Conservation (phyloP, 2,888 invertebrate species). For the Chironomus tentans region DNA sequence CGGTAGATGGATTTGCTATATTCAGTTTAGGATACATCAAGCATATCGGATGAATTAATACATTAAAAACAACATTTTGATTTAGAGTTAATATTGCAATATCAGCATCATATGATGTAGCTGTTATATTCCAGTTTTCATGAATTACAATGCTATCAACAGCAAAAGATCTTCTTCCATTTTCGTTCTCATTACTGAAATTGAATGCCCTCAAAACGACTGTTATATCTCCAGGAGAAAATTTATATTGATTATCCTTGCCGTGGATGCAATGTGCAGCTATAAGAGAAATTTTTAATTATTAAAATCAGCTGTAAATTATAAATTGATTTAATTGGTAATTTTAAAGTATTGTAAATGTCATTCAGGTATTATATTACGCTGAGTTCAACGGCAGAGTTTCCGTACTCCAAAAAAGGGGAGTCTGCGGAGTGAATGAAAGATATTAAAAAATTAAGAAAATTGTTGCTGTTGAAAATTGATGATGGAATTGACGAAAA, state of each 20-base stretch:
- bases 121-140: not conserved
- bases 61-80: not conserved
- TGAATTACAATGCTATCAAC: not conserved
- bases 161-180: not conserved
- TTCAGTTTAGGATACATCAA: not conserved
- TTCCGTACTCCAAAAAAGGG: too few species aligned
- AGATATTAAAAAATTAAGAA: too few species aligned
- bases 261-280: not conserved
- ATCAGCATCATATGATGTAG: not conserved
- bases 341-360: too few species aligned
- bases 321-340: too few species aligned
- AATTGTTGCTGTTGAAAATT: too few species aligned
- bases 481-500: too few species aligned
- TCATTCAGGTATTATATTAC: too few species aligned
- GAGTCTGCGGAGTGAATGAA: too few species aligned
- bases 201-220: not conserved
- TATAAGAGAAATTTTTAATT: too few species aligned
- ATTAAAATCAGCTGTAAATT: too few species aligned
- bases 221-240: not conserved
- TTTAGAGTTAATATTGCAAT: not conserved
- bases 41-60: not conserved
- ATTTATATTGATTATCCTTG: not conserved
- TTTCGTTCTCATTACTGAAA: not conserved
- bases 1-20: not conserved
- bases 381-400: too few species aligned